Conservation (phyloP, 1,140 invertebrate genomes). For the Leucophenga varia region DNA sequence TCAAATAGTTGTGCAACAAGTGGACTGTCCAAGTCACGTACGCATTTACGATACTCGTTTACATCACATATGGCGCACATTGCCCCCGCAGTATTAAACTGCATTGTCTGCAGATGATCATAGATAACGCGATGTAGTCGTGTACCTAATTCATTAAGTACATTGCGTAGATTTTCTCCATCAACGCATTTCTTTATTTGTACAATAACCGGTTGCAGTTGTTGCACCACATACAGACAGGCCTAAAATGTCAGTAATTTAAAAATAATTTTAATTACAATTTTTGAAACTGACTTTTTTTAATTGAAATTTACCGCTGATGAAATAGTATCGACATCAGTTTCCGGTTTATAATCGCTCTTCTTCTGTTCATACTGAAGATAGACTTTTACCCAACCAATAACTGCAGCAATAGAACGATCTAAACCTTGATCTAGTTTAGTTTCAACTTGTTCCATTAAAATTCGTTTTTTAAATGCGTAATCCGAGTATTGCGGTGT, state of each 20-base stretch:
- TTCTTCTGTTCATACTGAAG: conserved; percentile 94
- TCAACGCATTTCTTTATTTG: conserved; percentile 85
- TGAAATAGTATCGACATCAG: conserved; percentile 74
- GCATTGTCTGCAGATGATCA: conserved; percentile 92
- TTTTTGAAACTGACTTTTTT: conserved; percentile 61
- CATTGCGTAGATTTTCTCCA: conserved; percentile 87
- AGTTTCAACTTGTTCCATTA: conserved; percentile 85
- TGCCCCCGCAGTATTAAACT: conserved; percentile 93
- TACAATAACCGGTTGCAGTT: conserved; percentile 74
- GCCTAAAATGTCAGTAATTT: conserved; percentile 66
- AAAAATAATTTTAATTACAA: conserved; percentile 53
- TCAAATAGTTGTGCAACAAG: conserved; percentile 88
- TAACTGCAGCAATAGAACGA: conserved; percentile 81
- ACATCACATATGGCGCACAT: conserved; percentile 98
- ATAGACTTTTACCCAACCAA: conserved; percentile 89
- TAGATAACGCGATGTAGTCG: conserved; percentile 92
- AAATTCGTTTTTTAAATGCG: conserved; percentile 80
- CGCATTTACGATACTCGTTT: conserved; percentile 88
- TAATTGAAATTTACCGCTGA: conserved; percentile 61
- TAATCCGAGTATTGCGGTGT: conserved; percentile 86
- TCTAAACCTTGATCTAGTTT: conserved; percentile 92
- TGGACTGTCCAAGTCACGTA: conserved; percentile 71
- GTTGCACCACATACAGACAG: conserved; percentile 84
- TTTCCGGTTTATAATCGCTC: conserved; percentile 94
- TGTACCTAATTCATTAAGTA: conserved; percentile 86